Base-by-base conservation (phyloP, 2,113 vertebrate species). In the Ammodytes dubius region DNA sequence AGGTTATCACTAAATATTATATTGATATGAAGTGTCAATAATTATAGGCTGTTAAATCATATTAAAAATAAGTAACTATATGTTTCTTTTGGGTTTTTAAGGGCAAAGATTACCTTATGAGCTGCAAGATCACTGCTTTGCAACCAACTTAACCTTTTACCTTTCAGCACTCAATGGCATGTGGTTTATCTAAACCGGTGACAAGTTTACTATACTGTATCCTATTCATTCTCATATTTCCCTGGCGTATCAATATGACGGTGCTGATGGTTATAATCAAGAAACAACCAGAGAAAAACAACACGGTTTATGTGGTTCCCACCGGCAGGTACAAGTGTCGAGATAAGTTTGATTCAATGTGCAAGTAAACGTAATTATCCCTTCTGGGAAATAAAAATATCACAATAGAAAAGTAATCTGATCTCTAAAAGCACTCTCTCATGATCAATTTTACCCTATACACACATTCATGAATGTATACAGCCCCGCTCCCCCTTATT, bases 371-470 rank as follows among this genome's bases (percentile, higher is more conserved):
- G 17, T 50, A 64, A 75, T 57, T 60, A 61, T 59, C 7, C 40
- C 79, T 75, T 49, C 27, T 37, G 49, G 42, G 13, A 54, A 67
- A 74, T 54, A 53, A 69, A 66, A 9, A 71, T 43, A 57, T 47
- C 40, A 59, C 19, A 66, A 40, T 50, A 70, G 70, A 39, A 45
- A 6, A 52, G 58, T 37, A 75, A 42, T 58, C 46, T 58, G 15
- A 77, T 76, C 58, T 72, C 43, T 52, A 39, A 17, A 59, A 54
- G 49, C 47, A 63, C 50, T 56, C 40, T 7, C 37, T 79, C 42
- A 7, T 3, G 3, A 7, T 42, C 19, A 35, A 10, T 13, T 27
- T 37, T 46, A 40, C 37, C 71, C 66, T 7, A 19, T 37, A 65
- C 50, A 39, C 58, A 13, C 53, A 59, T 71, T 60, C 27, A 35